These are phyloP conservation scores for Polydrusus cervinus DNA, from an alignment of 2,888 invertebrate genomes.

Conservation along the genomic window DNA sequence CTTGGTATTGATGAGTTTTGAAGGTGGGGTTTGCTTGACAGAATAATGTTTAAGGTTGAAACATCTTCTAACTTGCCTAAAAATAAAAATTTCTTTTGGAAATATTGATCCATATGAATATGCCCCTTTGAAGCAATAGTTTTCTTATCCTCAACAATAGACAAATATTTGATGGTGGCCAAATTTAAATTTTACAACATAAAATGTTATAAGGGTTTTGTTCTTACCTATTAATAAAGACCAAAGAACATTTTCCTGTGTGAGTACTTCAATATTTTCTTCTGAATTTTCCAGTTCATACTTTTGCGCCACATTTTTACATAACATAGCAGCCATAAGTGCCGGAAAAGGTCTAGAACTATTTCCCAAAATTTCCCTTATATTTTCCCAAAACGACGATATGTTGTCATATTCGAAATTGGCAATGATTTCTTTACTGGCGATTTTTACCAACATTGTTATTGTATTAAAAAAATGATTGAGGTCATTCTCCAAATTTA, in stretches of 20 bases:
- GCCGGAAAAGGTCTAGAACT: constrained; percentile 85
- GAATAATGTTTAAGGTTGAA: constrained; percentile 83
- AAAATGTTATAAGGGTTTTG: too few relatives aligned
- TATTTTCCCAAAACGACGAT: constrained; percentile 88
- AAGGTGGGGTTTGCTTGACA: constrained; percentile 72
- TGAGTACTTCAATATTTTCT: constrained; percentile 75
- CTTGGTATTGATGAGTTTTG: constrained; percentile 72
- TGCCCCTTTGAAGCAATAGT: too few relatives aligned
- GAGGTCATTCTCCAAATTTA: constrained; percentile 76
- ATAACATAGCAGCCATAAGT: constrained; percentile 87
- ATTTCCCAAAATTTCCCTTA: constrained; percentile 82
- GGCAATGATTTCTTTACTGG: constrained; percentile 72
- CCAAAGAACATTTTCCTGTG: constrained; percentile 91
- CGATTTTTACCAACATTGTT: constrained; percentile 78
- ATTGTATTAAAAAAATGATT: constrained; percentile 80
- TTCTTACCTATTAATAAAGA: constrained; percentile 83
- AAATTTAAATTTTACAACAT: too few relatives aligned
- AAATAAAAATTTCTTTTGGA: constrained; percentile 16
- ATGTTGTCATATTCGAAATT: constrained; percentile 80
- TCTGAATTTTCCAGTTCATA: constrained; percentile 70
- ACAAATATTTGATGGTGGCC: too few relatives aligned
- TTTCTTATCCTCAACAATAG: too few relatives aligned
- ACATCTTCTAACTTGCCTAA: constrained; percentile 92
- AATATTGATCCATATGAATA: too few relatives aligned
- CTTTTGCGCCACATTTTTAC: constrained; percentile 81